These are phyloP conservation scores for Drosophila paucipuncta DNA, from an alignment of 2,888 invertebrate species.

Conservation along the genomic window DNA sequence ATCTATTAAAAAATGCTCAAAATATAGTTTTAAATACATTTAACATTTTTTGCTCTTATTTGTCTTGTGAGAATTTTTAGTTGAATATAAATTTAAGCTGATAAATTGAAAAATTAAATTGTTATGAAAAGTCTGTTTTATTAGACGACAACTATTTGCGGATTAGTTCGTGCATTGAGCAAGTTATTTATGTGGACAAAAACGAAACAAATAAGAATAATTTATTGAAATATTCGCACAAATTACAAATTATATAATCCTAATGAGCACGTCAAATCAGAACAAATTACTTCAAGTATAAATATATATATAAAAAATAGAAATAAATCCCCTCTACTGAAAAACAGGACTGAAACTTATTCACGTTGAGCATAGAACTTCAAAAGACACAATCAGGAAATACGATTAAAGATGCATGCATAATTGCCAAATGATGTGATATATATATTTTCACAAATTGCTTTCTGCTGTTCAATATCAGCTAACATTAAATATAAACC, in stretches of 20 bases:
- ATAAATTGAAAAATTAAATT: neutral
- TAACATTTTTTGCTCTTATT: neutral
- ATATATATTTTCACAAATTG: slow-evolving; percentile 5
- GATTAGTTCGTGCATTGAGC: neutral
- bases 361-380: neutral
- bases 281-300: neutral
- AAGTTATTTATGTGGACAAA: neutral
- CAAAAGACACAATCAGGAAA: neutral
- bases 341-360: neutral
- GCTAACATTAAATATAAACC: slow-evolving; percentile 11
- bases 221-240: neutral
- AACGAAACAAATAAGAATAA: neutral
- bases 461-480: slow-evolving; percentile 2
- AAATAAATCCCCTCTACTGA: neutral
- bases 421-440: slow-evolving; percentile 4
- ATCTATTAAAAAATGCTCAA: neutral
- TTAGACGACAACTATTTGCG: neutral
- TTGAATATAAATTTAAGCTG: neutral
- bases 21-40: neutral
- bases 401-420: slow-evolving; percentile 2
- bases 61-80: neutral
- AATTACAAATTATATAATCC: neutral
- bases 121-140: neutral
- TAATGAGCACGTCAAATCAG: neutral
- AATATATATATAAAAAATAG: too few relatives aligned